These are phyloP conservation scores for Coreoperca whiteheadi DNA, from an alignment of 2,113 vertebrate genomes.

Conservation along the genomic window DNA sequence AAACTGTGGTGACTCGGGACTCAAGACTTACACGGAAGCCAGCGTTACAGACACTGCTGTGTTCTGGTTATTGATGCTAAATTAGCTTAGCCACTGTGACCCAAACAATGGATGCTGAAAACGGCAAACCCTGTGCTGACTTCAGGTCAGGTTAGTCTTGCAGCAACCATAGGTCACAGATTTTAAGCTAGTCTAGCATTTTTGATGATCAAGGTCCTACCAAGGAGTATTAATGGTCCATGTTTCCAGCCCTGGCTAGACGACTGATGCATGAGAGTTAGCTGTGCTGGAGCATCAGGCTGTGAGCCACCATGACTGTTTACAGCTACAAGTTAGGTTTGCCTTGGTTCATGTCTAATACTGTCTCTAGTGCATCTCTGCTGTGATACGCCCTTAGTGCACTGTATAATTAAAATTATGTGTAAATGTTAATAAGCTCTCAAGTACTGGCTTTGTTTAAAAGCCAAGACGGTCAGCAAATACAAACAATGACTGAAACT, in stretches of 20 bases:
- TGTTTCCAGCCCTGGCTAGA: slow-evolving; percentile 21
- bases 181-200: slow-evolving; percentile 46
- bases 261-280: slow-evolving; percentile 60
- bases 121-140: neutral
- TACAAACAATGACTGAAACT: neutral
- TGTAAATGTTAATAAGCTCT: slow-evolving; percentile 42
- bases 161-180: slow-evolving; percentile 19
- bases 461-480: neutral
- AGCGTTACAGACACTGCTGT: neutral
- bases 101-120: slow-evolving; percentile 20
- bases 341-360: slow-evolving; percentile 46
- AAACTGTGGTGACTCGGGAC: slow-evolving; percentile 86
- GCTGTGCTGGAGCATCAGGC: slow-evolving; percentile 21
- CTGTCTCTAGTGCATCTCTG: slow-evolving; percentile 54
- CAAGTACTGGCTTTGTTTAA: slow-evolving; percentile 31
- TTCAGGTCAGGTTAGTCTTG: slow-evolving; percentile 1
- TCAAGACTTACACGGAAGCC: neutral
- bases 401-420: slow-evolving; percentile 41
- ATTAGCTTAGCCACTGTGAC: slow-evolving; percentile 48
- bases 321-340: slow-evolving; percentile 49
- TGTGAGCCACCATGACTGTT: slow-evolving; percentile 50
- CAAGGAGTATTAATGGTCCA: neutral
- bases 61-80: slow-evolving; percentile 43
- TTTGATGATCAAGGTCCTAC: slow-evolving; percentile 4
- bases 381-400: slow-evolving; percentile 41